Evolutionary conservation across 2,888 invertebrate genomes (phyloP).

Genomic region (Aleiodes testaceus): DNA sequence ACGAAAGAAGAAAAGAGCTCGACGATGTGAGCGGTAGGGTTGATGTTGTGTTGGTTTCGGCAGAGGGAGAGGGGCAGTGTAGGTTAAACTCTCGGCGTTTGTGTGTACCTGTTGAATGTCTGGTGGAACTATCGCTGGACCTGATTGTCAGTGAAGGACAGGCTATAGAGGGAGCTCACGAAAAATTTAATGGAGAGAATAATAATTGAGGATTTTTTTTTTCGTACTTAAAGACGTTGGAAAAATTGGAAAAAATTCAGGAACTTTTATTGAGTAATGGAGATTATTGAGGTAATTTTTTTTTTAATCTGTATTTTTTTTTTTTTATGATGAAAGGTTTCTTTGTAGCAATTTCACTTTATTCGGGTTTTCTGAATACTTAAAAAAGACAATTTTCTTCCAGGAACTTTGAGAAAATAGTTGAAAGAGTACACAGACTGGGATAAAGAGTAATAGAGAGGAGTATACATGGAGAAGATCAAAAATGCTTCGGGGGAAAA

Average conservation of each 20-base stretch:
- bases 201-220: neutral
- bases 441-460: neutral
- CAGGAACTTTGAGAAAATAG: neutral
- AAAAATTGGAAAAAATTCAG: neutral
- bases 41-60: neutral
- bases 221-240: too few relatives aligned
- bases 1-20: slow-evolving; percentile 15
- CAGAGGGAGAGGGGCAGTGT: neutral
- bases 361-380: too few relatives aligned
- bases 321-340: too few relatives aligned
- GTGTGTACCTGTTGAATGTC: slow-evolving; percentile 46
- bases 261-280: neutral
- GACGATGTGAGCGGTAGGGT: neutral
- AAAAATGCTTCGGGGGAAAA: slow-evolving; percentile 33
- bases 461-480: slow-evolving; percentile 29
- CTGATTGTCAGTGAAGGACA: slow-evolving; percentile 31
- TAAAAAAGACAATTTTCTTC: neutral
- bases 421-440: neutral
- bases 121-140: slow-evolving; percentile 29
- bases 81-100: slow-evolving; percentile 41
- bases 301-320: too few relatives aligned
- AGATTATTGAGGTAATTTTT: neutral
- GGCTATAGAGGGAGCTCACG: slow-evolving; percentile 10
- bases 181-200: neutral
- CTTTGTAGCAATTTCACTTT: too few relatives aligned